These are phyloP conservation scores for Drosophila vallismaia DNA, from an alignment of 2,888 invertebrate species.

Conservation along the genomic window DNA sequence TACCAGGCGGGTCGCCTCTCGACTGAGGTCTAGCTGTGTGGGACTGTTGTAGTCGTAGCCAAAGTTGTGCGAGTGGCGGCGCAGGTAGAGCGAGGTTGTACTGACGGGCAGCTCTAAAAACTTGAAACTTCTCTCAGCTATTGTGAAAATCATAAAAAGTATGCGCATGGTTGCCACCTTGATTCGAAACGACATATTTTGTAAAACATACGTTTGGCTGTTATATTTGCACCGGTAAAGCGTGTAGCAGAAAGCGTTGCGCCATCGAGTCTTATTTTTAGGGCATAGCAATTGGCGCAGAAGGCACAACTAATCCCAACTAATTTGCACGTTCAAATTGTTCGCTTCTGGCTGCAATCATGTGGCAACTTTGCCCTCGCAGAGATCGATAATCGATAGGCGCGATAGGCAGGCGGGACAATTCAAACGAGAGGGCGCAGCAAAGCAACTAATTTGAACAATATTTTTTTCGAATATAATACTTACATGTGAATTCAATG, in stretches of 20 bases:
- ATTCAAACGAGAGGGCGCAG: background rate
- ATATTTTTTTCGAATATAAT: background rate
- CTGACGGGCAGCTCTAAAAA: constrained; percentile 21
- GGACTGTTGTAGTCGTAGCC: constrained; percentile 25
- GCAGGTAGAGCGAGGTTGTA: constrained; percentile 19
- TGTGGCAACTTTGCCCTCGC: background rate
- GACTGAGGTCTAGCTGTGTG: constrained; percentile 45
- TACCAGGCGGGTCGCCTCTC: constrained; percentile 49
- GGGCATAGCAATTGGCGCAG: background rate
- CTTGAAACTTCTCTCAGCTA: constrained; percentile 52
- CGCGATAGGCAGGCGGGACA: background rate
- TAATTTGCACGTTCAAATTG: background rate
- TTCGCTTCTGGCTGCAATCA: background rate
- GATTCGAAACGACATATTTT: constrained; percentile 29
- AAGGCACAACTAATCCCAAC: background rate
- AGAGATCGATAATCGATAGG: constrained; percentile 6
- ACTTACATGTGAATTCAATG: constrained; percentile 19
- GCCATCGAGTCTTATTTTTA: background rate
- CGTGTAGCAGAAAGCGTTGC: background rate
- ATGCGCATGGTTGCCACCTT: constrained; percentile 53
- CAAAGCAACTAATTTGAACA: background rate
- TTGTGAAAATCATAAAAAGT: constrained; percentile 54
- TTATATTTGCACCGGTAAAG: background rate
- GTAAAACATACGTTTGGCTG: constrained; percentile 4
- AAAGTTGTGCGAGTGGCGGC: constrained; percentile 22